Evolutionary conservation across 2,797 vertebrate species (phyloP), one percentile per base, ranked within the genome.

Genomic region (Adelosebastes latens): DNA sequence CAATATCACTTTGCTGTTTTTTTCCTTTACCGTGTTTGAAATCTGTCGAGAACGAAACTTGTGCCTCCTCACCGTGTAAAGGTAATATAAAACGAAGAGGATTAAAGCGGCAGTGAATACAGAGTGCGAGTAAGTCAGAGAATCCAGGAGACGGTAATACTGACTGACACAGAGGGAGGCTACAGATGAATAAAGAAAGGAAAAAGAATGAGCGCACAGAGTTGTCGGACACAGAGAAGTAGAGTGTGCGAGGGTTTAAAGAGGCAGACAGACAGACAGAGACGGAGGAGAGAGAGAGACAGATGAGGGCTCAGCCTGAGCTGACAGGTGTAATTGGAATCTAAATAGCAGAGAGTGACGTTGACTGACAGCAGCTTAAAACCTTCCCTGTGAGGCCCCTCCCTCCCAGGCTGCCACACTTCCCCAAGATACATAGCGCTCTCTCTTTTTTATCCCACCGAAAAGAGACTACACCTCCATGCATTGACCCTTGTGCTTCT

Each of bases 271-370:
- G 25, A n/a, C n/a, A 64, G 70, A 84, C 46, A 61, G 39, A 81
- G 75, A 70, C 10, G 22, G 63, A 60, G 55, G 52, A 69, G 64
- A 74, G 78, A 70, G 78, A 70, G 78, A 87, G 83, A 89, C 80
- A 72, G 88, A 89, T 81, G 89, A 89, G 82, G 81, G 60, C 82
- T 86, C 84, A 86, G 91, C 72, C 83, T 80, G 74, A 88, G 89
- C 90, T 94, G 93, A 94, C 93, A 93, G 87, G 77, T 92, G 91
- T 94, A 95, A 96, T 91, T 95, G 93, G 91, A 94, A 90, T 93
- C 94, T 92, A 93, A 94, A 91, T 92, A 93, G 91, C 76, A 20
- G 63, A 59, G 75, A 88, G 84, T 73, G 91, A 93, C 83, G 25
- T 83, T 92, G 92, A 94, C 55, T 93, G 93, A 87, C 92, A 92